Percentiles rank a stretch among this genome's conserved stretches.
These are phyloP conservation scores for Reticulitermes speratus DNA, from an alignment of 1,140 invertebrate species.

Conservation along the genomic window DNA sequence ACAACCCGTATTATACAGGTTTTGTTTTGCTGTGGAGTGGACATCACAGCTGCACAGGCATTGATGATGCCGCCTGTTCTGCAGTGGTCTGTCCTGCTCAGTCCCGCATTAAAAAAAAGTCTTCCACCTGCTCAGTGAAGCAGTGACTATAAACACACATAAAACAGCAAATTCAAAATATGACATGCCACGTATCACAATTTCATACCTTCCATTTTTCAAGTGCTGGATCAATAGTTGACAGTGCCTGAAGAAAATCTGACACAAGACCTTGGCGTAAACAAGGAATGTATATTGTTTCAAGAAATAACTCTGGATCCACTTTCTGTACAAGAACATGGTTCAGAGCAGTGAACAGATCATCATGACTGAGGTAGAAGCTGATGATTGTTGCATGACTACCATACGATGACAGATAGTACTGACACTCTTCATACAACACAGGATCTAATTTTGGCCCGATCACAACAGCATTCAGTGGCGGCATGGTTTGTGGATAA, in stretches of 20 bases:
- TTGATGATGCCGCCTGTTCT: no score
- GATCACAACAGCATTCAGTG: conserved; percentile 35
- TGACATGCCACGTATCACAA: conserved; percentile 18
- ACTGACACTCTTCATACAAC: conserved; percentile 69
- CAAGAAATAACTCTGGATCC: conserved; percentile 66
- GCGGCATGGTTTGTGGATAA: conserved; percentile 22
- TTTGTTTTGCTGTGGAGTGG: no score
- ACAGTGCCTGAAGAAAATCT: conserved; percentile 60
- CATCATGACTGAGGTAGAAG: conserved; percentile 66
- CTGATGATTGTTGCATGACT: conserved; percentile 64
- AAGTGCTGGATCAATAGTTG: conserved; percentile 59
- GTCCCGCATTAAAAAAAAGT: no score
- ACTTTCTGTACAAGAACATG: conserved; percentile 65
- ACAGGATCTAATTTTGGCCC: conserved; percentile 51
- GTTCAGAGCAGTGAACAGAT: conserved; percentile 57
- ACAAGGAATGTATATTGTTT: conserved; percentile 64
- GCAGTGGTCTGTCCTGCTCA: no score
- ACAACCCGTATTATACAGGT: no score
- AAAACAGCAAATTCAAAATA: background rate
- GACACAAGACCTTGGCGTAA: conserved; percentile 61
- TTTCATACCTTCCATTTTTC: conserved; percentile 61
- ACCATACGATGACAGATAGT: conserved; percentile 71
- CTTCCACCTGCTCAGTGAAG: no score
- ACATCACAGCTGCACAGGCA: no score
- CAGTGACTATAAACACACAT: no score